Conservation (phyloP, 2,888 invertebrate species). For the Plemyria rubiginata region DNA sequence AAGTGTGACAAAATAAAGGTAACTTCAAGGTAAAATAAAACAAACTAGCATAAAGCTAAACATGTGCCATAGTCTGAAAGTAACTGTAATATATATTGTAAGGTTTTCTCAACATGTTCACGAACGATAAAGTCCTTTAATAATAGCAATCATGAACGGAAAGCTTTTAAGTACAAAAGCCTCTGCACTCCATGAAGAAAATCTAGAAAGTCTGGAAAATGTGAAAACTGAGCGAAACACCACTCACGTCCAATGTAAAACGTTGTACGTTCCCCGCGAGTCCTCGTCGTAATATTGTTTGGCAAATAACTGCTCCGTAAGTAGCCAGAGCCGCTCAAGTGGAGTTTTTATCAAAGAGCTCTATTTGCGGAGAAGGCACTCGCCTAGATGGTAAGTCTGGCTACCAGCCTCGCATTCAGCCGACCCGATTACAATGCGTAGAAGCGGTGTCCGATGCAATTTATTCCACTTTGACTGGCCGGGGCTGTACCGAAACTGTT, state of each 20-base stretch:
- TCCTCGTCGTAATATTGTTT: constrained; percentile 35
- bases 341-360: constrained; percentile 36
- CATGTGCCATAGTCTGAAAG: not conserved
- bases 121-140: not conserved
- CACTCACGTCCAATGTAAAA: constrained; percentile 26
- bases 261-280: constrained; percentile 13
- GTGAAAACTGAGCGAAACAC: constrained; percentile 14
- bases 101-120: not conserved
- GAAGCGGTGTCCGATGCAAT: constrained; percentile 37
- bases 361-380: constrained; percentile 34
- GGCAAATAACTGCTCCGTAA: constrained; percentile 40
- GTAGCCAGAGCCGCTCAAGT: constrained; percentile 27
- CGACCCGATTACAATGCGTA: constrained; percentile 37
- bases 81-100: not conserved
- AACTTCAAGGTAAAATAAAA: no score
- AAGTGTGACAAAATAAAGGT: no score
- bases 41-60: not conserved
- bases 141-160: constrained; percentile 11
- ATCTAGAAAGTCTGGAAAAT: constrained; percentile 19
- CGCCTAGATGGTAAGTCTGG: constrained; percentile 5
- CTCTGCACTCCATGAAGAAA: not conserved
- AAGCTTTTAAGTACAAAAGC: constrained; percentile 16
- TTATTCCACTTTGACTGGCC: constrained; percentile 37
- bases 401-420: constrained; percentile 28
- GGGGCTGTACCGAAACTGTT: constrained; percentile 27